A percentile compares a stretch with the other conserved stretches of the same genome.
These are phyloP conservation scores for Leucopsar rothschildi DNA, from an alignment of 2,113 vertebrate species.

Conservation along the genomic window DNA sequence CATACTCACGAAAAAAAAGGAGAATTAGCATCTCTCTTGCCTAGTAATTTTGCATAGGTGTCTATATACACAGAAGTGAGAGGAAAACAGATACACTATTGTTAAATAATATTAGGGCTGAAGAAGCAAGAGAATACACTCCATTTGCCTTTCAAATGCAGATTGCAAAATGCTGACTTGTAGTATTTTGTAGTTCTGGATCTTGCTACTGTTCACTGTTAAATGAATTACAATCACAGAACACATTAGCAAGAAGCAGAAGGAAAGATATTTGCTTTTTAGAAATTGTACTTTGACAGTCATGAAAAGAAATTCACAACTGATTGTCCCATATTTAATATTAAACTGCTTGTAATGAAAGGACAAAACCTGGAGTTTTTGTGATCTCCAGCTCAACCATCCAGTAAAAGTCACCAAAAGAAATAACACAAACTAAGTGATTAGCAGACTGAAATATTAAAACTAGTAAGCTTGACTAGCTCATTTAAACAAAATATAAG, in stretches of 20 bases:
- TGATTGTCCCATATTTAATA: neutral
- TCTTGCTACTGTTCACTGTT: neutral
- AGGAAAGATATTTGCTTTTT: neutral
- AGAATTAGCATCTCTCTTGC: neutral
- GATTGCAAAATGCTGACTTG: slow-evolving; percentile 13
- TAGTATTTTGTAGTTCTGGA: neutral
- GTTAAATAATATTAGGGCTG: neutral
- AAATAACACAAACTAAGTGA: neutral
- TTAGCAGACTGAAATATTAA: neutral
- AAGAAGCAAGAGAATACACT: neutral
- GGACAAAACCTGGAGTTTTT: neutral
- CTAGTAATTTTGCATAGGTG: neutral
- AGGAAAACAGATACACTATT: neutral
- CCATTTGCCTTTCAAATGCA: neutral
- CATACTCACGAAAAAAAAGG: neutral
- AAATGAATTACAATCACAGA: neutral
- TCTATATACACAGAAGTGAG: neutral
- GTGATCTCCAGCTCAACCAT: neutral
- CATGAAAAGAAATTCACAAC: neutral
- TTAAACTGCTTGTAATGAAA: neutral
- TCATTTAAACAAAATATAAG: neutral
- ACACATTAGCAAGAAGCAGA: neutral
- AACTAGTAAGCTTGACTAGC: neutral
- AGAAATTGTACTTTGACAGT: neutral
- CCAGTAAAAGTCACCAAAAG: neutral